A percentile compares a stretch with the other conserved stretches of the same genome.
Conservation (phyloP, 2,888 invertebrate genomes). For the Miltochrista miniata region DNA sequence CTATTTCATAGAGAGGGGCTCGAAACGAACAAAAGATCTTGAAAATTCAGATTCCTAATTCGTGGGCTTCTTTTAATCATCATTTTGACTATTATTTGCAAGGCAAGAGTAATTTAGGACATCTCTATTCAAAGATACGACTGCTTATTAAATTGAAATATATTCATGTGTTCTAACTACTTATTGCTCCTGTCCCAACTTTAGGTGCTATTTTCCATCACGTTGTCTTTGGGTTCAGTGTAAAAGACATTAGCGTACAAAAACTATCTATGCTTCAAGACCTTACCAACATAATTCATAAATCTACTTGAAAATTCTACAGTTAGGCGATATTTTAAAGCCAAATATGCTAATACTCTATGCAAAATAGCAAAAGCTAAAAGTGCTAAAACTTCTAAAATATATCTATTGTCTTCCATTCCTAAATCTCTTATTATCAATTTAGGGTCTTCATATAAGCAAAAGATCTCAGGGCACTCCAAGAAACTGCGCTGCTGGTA, state of each 20-base stretch:
- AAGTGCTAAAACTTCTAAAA: conserved; percentile 82
- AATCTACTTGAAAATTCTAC: conserved; percentile 82
- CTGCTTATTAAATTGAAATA: too few species aligned
- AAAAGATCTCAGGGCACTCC: conserved; percentile 83
- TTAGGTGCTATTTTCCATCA: not conserved
- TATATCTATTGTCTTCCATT: conserved; percentile 76
- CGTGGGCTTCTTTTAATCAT: too few species aligned
- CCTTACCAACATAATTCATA: conserved; percentile 79
- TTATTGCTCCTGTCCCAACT: not conserved
- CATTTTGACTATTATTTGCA: too few species aligned
- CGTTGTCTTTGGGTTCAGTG: not conserved
- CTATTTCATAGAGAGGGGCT: too few species aligned
- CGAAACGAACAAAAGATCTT: too few species aligned
- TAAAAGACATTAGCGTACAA: not conserved
- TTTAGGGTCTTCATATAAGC: conserved; percentile 83
- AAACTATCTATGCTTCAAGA: conserved; percentile 75
- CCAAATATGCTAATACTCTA: conserved; percentile 79
- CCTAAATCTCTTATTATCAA: conserved; percentile 87
- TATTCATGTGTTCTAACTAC: not conserved
- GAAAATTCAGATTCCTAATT: too few species aligned
- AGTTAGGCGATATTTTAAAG: conserved; percentile 83
- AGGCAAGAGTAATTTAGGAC: too few species aligned
- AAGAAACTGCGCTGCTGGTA: conserved; percentile 84
- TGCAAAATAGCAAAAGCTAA: conserved; percentile 82
- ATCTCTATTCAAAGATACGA: too few species aligned